Evolutionary conservation across 2,888 invertebrate species (phyloP), one percentile per base, ranked within the genome.

Genomic region (Cabera pusaria): DNA sequence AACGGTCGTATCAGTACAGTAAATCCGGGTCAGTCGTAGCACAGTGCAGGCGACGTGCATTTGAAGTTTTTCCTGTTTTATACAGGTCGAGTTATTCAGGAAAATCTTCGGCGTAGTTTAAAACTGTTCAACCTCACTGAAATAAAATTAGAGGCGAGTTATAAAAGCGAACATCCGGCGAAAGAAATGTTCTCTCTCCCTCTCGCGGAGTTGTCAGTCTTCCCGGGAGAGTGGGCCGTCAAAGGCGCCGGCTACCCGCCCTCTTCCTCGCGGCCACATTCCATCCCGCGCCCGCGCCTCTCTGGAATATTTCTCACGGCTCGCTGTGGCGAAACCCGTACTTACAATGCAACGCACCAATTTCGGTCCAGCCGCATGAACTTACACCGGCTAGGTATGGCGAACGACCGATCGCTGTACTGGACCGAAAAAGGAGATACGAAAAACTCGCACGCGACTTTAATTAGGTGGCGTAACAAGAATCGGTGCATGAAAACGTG

Each of bases 221-320:
- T 70, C 73, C 73, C 72, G 63, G 72, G 76, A 72, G 73, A 75
- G 77, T 66, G 63, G 57, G 73, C 71, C 68, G 76, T 85, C 86
- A 88, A 87, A 87, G 85, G 78, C 77, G 83, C 88, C 86, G 85
- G 84, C 86, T 32, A 71, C 64, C 78, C 84, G 82, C 82, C 83
- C 25, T 29, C 34, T 20, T 82, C 82, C 75, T 74, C 79, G 66
- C 80, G 81, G 73, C 79, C 78, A 75, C 86, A 85, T 85, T 85
- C 86, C 85, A 68, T 12, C 24, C 34, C 34, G 40, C 62, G 64
- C 67, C 62, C 69, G 50, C 67, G 69, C 72, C 69, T 75, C 76
- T 73, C 84, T 74, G 70, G 79, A 82, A 83, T 83, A 77, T 87
- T 88, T 89, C 89, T 88, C 89, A 89, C 89, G 88, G 65, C 83